phyloP scores from a whole-genome alignment of 1,140 invertebrate genomes.

The Anthonomus grandis region DNA sequence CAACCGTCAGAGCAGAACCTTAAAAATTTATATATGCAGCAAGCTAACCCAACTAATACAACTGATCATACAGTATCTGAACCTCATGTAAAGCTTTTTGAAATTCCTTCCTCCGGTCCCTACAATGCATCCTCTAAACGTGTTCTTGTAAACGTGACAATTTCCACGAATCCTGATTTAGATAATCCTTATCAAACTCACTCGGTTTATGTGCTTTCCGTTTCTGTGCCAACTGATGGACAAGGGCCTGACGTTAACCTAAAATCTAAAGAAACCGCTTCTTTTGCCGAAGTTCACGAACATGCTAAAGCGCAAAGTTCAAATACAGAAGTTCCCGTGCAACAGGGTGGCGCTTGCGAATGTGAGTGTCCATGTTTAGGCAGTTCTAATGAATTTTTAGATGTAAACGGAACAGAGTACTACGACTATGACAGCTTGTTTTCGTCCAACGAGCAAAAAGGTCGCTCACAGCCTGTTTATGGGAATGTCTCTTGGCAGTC shows the following conservation, averaged over 20 bases:
- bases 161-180: slow-evolving; percentile 61
- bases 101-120: slow-evolving; percentile 33
- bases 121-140: slow-evolving; percentile 49
- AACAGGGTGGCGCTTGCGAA: slow-evolving; percentile 64
- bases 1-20: background rate
- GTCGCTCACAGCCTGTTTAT: too few relatives aligned
- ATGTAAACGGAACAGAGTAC: slow-evolving; percentile 25
- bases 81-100: slow-evolving; percentile 40
- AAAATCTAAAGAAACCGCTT: slow-evolving; percentile 49
- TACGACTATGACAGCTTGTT: slow-evolving; percentile 32
- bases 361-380: slow-evolving; percentile 64
- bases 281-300: slow-evolving; percentile 13
- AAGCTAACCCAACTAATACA: slow-evolving; percentile 21
- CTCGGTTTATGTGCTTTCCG: slow-evolving; percentile 68
- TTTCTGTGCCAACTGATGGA: slow-evolving; percentile 64
- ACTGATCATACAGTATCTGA: slow-evolving; percentile 11
- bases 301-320: background rate
- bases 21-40: slow-evolving; percentile 30
- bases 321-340: background rate
- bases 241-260: slow-evolving; percentile 55
- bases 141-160: slow-evolving; percentile 71
- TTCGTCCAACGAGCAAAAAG: slow-evolving; percentile 15
- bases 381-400: slow-evolving; percentile 38
- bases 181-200: slow-evolving; percentile 52
- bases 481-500: slow-evolving; percentile 8